Percentiles rank a stretch among this genome's conserved stretches.
Evolutionary conservation across 2,113 vertebrate species (phyloP).

Genomic region (Podarcis raffonei): DNA sequence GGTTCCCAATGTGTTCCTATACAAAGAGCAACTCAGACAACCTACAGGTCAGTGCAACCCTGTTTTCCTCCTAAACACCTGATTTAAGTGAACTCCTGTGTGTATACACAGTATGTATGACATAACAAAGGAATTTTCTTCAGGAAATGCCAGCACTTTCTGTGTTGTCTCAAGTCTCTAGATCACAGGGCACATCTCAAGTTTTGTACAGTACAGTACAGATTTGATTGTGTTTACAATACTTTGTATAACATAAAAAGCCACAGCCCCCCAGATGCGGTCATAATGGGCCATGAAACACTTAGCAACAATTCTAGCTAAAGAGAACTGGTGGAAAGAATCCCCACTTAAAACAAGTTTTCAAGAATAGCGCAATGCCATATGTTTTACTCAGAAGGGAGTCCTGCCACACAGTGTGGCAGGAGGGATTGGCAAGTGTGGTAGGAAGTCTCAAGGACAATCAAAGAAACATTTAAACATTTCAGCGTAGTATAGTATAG

Average conservation of each 20-base stretch:
- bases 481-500: no score
- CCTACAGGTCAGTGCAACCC: neutral
- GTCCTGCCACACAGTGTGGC: neutral
- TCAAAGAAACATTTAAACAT: no score
- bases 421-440: no score
- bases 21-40: neutral
- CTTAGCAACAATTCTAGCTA: neutral
- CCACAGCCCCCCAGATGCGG: neutral
- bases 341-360: neutral
- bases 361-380: neutral
- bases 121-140: neutral
- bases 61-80: neutral
- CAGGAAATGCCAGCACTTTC: neutral
- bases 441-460: no score
- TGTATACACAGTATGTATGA: neutral
- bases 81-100: constrained; percentile 11
- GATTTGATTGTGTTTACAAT: neutral
- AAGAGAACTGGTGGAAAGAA: neutral
- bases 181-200: constrained; percentile 5
- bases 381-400: neutral
- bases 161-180: accelerated
- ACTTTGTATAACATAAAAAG: neutral
- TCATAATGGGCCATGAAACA: constrained; percentile 5
- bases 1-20: neutral
- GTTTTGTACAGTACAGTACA: neutral